phyloP scores from a whole-genome alignment of 2,797 vertebrate species.

The Capromys pilorides region DNA sequence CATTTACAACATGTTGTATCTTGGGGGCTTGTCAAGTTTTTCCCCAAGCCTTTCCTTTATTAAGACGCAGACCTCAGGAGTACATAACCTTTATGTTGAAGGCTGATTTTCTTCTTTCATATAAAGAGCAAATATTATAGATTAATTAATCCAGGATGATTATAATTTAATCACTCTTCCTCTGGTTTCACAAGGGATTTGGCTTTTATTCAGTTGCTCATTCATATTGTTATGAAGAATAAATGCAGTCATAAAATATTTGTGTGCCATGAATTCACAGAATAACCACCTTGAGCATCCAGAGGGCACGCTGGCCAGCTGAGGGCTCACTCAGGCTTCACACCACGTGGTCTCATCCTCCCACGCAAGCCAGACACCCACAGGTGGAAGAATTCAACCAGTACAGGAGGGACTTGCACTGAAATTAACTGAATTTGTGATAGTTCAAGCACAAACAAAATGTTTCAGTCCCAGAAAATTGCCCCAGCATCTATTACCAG shows the following conservation, averaged over 20 bases:
- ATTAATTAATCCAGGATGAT: constrained; percentile 99
- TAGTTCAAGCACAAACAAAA: constrained; percentile 13
- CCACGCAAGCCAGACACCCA: not conserved
- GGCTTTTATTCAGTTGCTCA: constrained; percentile 89
- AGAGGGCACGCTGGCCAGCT: not conserved
- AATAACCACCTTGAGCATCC: constrained; percentile 78
- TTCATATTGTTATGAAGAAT: constrained; percentile 86
- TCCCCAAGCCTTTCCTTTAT: constrained; percentile 92
- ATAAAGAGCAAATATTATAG: constrained; percentile 99
- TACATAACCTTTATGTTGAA: constrained; percentile 95
- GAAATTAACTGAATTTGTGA: not conserved
- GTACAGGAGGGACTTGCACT: not conserved
- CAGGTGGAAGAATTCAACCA: not conserved
- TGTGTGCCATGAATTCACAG: constrained; percentile 84
- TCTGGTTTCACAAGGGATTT: constrained; percentile 89
- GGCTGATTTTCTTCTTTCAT: constrained; percentile 92
- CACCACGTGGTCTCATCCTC: not conserved
- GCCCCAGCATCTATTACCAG: not conserved
- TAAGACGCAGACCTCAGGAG: constrained; percentile 94
- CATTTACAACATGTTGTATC: constrained; percentile 90
- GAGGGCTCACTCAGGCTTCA: not conserved
- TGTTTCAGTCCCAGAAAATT: constrained; percentile 30
- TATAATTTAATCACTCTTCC: constrained; percentile 99
- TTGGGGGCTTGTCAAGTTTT: constrained; percentile 94
- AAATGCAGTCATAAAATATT: constrained; percentile 87